Percentiles rank a stretch among this genome's conserved stretches.
phyloP scores from a whole-genome alignment of 1,140 invertebrate species.

The Drosophila sproati region DNA sequence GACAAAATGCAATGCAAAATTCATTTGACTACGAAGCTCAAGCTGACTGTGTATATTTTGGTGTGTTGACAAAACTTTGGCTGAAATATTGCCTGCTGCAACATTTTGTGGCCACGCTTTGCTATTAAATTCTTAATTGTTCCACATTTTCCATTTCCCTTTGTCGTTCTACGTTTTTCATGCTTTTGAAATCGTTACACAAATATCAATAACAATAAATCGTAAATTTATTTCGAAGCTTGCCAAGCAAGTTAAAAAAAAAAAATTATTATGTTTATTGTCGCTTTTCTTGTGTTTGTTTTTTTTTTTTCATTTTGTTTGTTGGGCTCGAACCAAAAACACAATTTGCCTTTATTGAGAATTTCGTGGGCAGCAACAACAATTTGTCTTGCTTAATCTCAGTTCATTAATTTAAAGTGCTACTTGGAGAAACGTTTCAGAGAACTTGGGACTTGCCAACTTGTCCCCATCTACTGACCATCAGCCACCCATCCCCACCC shows the following conservation, averaged over 20 bases:
- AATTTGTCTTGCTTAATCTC: conserved; percentile 82
- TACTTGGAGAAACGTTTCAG: conserved; percentile 48
- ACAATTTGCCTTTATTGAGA: conserved; percentile 72
- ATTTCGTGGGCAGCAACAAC: conserved; percentile 49
- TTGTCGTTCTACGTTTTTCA: not conserved
- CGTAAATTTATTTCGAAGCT: conserved; percentile 64
- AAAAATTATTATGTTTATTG: conserved; percentile 59
- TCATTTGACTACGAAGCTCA: conserved; percentile 53
- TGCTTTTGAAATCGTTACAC: conserved; percentile 53
- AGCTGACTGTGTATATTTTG: conserved; percentile 48
- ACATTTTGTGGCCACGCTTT: conserved; percentile 49
- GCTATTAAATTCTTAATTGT: conserved; percentile 72
- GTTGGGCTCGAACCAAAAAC: conserved; percentile 57
- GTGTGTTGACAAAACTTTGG: conserved; percentile 50
- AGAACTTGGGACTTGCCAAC: conserved; percentile 17
- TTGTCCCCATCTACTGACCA: not conserved
- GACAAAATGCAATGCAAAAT: conserved; percentile 46
- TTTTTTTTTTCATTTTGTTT: not conserved
- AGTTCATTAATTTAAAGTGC: conserved; percentile 83
- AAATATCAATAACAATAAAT: conserved; percentile 83
- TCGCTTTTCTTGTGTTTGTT: not conserved
- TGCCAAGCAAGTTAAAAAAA: conserved; percentile 16
- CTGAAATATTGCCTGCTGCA: conserved; percentile 30
- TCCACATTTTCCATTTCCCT: not conserved
- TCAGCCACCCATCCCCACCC: not conserved